phyloP scores from a whole-genome alignment of 2,113 vertebrate genomes.

The Lycocorax pyrrhopterus region DNA sequence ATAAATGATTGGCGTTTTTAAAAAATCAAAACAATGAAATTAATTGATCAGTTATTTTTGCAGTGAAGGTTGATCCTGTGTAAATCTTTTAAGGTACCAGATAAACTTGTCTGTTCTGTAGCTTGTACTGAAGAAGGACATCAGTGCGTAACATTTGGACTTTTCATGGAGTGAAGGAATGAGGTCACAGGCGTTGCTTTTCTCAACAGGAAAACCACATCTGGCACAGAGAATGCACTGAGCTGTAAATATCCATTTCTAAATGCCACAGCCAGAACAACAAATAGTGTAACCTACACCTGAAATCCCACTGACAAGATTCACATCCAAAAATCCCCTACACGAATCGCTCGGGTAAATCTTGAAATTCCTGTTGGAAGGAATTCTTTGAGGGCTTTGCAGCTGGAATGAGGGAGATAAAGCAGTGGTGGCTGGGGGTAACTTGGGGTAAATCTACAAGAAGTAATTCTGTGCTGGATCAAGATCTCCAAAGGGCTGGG shows the following conservation, averaged over 20 bases:
- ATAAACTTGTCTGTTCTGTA: background rate
- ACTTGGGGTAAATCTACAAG: background rate
- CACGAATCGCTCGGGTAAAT: accelerated
- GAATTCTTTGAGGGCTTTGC: background rate
- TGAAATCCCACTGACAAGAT: background rate
- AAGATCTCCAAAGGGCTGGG: background rate
- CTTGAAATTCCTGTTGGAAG: background rate
- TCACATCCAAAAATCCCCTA: background rate
- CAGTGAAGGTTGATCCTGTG: background rate
- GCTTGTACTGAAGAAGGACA: background rate
- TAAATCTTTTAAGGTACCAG: background rate
- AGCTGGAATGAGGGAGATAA: background rate
- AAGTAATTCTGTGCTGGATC: background rate
- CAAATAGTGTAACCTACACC: background rate
- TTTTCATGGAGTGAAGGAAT: background rate
- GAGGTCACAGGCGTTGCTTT: background rate
- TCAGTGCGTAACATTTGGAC: background rate
- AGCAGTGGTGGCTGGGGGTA: background rate
- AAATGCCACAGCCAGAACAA: background rate
- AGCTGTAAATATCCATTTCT: background rate
- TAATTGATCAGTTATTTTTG: background rate
- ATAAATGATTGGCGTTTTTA: background rate
- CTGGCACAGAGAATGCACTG: background rate
- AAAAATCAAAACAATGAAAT: background rate
- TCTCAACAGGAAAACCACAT: background rate